Evolutionary conservation across 2,888 invertebrate species (phyloP).

Genomic region (Caenorhabditis doughertyi): DNA sequence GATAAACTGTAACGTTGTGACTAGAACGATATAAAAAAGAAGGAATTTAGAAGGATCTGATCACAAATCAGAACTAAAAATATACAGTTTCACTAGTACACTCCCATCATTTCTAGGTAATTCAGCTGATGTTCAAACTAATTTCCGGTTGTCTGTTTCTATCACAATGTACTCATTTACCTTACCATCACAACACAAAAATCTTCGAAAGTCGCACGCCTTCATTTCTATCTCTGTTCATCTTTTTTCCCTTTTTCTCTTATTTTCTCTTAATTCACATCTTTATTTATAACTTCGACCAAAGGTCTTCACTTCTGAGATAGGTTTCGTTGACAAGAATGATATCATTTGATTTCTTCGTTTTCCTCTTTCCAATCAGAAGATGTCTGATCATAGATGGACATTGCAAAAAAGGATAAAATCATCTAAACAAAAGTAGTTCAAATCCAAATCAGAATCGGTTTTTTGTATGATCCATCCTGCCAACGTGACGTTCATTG

Average conservation of each 20-base stretch:
- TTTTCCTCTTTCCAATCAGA: slow-evolving; percentile 17
- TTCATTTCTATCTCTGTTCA: background rate
- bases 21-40: background rate
- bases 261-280: too few relatives aligned
- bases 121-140: too few relatives aligned
- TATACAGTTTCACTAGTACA: too few relatives aligned
- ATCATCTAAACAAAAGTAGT: slow-evolving; percentile 11
- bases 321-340: slow-evolving; percentile 39
- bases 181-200: slow-evolving; percentile 1
- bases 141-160: too few relatives aligned
- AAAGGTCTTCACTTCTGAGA: slow-evolving; percentile 25
- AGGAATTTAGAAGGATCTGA: background rate
- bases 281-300: slow-evolving; percentile 15
- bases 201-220: slow-evolving; percentile 26
- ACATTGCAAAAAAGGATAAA: background rate
- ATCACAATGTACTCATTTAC: background rate
- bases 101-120: too few relatives aligned
- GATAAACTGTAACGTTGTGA: background rate
- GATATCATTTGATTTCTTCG: slow-evolving; percentile 23
- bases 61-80: background rate
- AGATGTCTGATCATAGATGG: slow-evolving; percentile 34
- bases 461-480: background rate
- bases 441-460: slow-evolving; percentile 10
- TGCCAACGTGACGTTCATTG: slow-evolving; percentile 6
- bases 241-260: background rate